Base-by-base conservation (phyloP, 1,140 invertebrate species). In the Bombus superbus region DNA sequence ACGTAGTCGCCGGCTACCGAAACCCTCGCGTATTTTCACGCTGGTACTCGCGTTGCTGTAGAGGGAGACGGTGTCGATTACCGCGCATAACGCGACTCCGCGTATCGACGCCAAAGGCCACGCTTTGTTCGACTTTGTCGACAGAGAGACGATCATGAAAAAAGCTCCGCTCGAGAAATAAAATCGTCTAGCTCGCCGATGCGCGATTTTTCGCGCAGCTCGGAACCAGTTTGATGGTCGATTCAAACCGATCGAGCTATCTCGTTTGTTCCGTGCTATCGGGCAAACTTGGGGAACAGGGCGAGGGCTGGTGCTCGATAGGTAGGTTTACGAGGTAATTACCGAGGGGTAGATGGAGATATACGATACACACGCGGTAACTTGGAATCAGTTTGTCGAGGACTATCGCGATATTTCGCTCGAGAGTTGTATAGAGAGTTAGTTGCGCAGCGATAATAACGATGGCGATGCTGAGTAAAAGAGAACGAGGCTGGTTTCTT, bases 1-100 rank as follows among this genome's bases (percentile, higher is more conserved):
- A 57, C 81, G 64, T 72, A 85, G 69, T 77, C 69, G 68, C 35
- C 57, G 81, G 86, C 89, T 91, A 91, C 89, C 89, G 89, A 90
- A 90, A 90, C 89, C 89, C 83, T 81, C 79, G 57, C 62, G 83
- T 89, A 82, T 87, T 87, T 86, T 90, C 69, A 75, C 73, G 47
- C 18, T 53, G 47, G 47, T 53, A 53, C 47, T 1, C 47, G 11
- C 68, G 32, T n/a, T 66, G 38, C 40, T 32, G 1, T 32, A 35
- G 68, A 80, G 53, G 32, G 13, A 2, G 66, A 38, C n/a, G 77
- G 89, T 90, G 83, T 91, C 89, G 89, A 86, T 91, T 91, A 91
- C 89, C 64, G 11, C 18, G 83, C 86, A 90, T 62, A 88, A 88
- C 82, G 80, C 77, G 68, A 81, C 89, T 73, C 59, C 69, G 40